Evolutionary conservation across 30 jellyfish, hydroid and myxozoan species (phyloP), one percentile per base, ranked within the genome.

Genomic region (Hydra vulgaris): DNA sequence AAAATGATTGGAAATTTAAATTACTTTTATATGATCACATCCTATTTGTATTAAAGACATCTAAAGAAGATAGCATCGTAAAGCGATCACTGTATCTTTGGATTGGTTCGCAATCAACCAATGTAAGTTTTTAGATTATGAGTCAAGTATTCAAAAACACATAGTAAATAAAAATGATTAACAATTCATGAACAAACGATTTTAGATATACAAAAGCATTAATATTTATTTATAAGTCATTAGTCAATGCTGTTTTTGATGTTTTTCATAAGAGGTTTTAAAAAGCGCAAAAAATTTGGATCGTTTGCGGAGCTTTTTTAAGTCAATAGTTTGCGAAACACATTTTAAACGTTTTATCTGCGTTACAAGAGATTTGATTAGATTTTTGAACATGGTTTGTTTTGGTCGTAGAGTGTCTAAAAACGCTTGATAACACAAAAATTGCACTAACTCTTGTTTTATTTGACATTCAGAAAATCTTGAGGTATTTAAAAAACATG

Each of bases 401-500:
- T 78, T 54, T 16, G 22, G n/a, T 0, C 85, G 85, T 26, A 78
- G 25, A 15, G 76, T 78, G 53, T 78, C 85, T 40, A 78, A 81
- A 61, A 78, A 78, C 7, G 85, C 85, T 53, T 78, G 85, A 53
- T 15, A 78, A 23, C 85, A 78, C 19, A 78, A 23, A 66, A 54
- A 54, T 21, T 53, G 23, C 16, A 53, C 83, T 24, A 54, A 18
- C 23, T 75, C 66, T 17, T 26, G 83, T 23, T 54, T 53, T 7
- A 75, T 15, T 18, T 19, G 19, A 15, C 1, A 23, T 17, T 75
- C 26, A 72, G 20, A 26, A 21, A 20, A 17, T 15, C 71, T 27
- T 23, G 21, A 75, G 12, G 21, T 66, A 22, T 26, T 22, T n/a
- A 26, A 21, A 23, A 16, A 70, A 75, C 71, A 17, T n/a, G 23